These are phyloP conservation scores for Neoscelio sp. DNA, from an alignment of 2,888 invertebrate genomes.

Conservation along the genomic window DNA sequence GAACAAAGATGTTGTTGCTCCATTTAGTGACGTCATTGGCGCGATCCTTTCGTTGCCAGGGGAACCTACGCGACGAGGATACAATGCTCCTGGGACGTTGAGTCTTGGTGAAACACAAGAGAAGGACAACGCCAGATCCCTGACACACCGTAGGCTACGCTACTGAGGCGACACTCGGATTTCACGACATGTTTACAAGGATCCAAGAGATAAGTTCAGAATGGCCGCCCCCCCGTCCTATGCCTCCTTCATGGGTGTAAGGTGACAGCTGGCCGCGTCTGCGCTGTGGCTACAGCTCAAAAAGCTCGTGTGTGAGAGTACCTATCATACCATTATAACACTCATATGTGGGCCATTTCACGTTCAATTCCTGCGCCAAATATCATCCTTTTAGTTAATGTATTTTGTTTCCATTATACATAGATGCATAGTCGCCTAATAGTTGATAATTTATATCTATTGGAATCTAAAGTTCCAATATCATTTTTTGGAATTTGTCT, in stretches of 20 bases:
- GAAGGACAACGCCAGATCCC: conserved; percentile 53
- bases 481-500: too few species aligned
- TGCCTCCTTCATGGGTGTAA: conserved; percentile 82
- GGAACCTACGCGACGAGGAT: conserved; percentile 70
- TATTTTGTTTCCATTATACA: neutral
- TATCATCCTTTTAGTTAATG: conserved; percentile 27
- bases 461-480: too few species aligned
- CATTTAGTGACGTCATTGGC: conserved; percentile 75
- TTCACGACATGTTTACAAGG: conserved; percentile 84
- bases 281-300: conserved; percentile 72
- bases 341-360: conserved; percentile 59
- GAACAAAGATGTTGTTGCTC: conserved; percentile 77
- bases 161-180: conserved; percentile 83
- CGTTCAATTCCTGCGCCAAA: conserved; percentile 41
- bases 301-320: conserved; percentile 58
- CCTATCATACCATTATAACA: conserved; percentile 36
- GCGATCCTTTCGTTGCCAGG: conserved; percentile 73
- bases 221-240: conserved; percentile 81
- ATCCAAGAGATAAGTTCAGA: conserved; percentile 83
- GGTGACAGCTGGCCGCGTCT: conserved; percentile 83
- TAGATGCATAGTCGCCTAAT: too few species aligned
- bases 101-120: conserved; percentile 40
- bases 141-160: conserved; percentile 76
- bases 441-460: neutral
- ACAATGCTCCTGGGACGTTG: conserved; percentile 67